phyloP scores from a whole-genome alignment of 2,797 vertebrate genomes.

The Harpagifer antarcticus region DNA sequence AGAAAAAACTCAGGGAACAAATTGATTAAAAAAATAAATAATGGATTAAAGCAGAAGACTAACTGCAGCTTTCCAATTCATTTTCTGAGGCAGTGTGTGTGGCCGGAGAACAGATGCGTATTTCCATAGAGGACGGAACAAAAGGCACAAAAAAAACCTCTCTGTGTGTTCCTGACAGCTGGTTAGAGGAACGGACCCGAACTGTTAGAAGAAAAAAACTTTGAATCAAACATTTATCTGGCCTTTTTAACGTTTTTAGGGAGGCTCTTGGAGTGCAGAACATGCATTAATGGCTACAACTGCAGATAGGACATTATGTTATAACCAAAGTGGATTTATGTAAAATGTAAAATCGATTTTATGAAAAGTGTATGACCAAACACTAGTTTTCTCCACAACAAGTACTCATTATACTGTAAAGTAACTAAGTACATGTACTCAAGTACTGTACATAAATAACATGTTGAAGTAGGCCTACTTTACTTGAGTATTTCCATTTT shows the following conservation, averaged over 20 bases:
- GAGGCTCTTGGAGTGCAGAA: conserved; percentile 22
- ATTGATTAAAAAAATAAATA: conserved; percentile 29
- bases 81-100: conserved; percentile 61
- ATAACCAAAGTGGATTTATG: conserved; percentile 10
- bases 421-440: too few relatives aligned
- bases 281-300: conserved; percentile 23
- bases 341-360: conserved; percentile 15
- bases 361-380: neutral
- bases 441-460: too few relatives aligned
- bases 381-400: neutral
- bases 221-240: conserved; percentile 10
- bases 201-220: conserved; percentile 43
- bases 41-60: conserved; percentile 37
- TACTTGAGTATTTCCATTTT: too few relatives aligned
- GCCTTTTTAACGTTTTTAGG: conserved; percentile 5
- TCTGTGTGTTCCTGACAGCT: conserved; percentile 58
- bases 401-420: neutral
- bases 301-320: conserved; percentile 19
- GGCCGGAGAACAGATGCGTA: conserved; percentile 75
- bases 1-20: conserved; percentile 4
- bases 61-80: conserved; percentile 39
- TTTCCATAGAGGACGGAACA: conserved; percentile 74
- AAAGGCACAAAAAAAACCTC: conserved; percentile 55
- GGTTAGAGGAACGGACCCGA: conserved; percentile 63
- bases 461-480: too few relatives aligned